These are phyloP conservation scores for Lordiphosa stackelbergi DNA, from an alignment of 1,140 invertebrate genomes.

Conservation along the genomic window DNA sequence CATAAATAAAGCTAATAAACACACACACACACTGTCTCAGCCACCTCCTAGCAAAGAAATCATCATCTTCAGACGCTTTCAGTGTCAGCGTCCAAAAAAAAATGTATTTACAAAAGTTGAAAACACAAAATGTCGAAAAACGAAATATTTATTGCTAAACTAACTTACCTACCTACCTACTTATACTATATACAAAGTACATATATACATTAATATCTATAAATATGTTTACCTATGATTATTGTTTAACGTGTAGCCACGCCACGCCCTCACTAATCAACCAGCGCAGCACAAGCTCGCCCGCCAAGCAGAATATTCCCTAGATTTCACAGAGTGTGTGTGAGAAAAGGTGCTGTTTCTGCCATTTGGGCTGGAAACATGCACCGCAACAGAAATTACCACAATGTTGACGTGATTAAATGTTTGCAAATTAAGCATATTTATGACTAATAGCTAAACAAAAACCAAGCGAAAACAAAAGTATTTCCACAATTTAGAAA, in stretches of 20 bases:
- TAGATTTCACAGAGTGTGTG: conserved; percentile 25
- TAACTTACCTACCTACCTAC: conserved; percentile 54
- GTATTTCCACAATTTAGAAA: conserved; percentile 36
- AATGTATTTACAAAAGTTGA: conserved; percentile 27
- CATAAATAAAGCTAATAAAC: conserved; percentile 63
- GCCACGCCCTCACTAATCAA: conserved; percentile 18
- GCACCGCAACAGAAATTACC: conserved; percentile 14
- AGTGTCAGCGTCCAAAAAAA: conserved; percentile 45
- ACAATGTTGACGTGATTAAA: conserved; percentile 38
- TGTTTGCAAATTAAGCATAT: conserved; percentile 45
- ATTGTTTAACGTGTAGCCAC: conserved; percentile 54
- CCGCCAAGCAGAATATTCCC: conserved; percentile 39
- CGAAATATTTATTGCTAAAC: conserved; percentile 62
- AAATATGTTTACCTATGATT: conserved; percentile 50
- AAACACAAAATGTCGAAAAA: conserved; percentile 42
- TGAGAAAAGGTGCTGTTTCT: conserved; percentile 3
- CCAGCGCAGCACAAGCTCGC: conserved; percentile 24
- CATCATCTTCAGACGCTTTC: conserved; percentile 38
- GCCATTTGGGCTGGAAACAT: no score
- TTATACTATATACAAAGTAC: conserved; percentile 61
- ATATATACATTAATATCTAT: conserved; percentile 52
- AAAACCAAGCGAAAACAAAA: conserved; percentile 22
- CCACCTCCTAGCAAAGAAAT: conserved; percentile 42
- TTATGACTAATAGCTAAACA: conserved; percentile 18
- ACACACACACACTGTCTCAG: conserved; percentile 52